These are phyloP conservation scores for Sigmodon hispidus DNA, from an alignment of 2,113 vertebrate species.

Conservation along the genomic window DNA sequence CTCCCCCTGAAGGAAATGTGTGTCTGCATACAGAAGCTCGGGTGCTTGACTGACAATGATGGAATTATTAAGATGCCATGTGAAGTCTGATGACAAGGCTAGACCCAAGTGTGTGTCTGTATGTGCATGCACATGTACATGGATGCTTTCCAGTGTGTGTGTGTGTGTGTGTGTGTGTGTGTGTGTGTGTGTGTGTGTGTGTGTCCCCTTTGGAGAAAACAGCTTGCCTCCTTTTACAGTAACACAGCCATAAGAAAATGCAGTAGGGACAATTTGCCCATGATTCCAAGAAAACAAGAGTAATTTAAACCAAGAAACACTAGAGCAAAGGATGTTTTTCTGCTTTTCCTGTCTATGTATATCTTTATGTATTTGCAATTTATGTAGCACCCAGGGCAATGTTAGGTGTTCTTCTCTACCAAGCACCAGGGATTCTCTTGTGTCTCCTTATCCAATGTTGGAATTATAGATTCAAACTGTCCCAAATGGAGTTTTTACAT, in stretches of 20 bases:
- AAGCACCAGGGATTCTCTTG: no score
- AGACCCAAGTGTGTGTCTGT: not conserved
- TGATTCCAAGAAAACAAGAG: slow-evolving; percentile 16
- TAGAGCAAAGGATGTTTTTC: slow-evolving; percentile 42
- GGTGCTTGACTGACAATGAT: slow-evolving; percentile 30
- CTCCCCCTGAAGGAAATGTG: not conserved
- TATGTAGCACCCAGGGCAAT: not conserved
- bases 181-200: not conserved
- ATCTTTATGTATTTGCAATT: not conserved
- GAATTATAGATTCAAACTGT: not conserved
- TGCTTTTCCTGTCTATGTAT: not conserved
- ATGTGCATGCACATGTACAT: no score
- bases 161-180: not conserved
- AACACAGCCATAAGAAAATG: slow-evolving; percentile 54
- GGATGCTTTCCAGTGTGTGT: no score
- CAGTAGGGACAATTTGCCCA: slow-evolving; percentile 46
- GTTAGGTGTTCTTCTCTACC: not conserved
- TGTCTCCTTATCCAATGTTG: not conserved
- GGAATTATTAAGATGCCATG: not conserved
- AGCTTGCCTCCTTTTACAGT: slow-evolving; percentile 29
- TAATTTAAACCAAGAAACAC: slow-evolving; percentile 40
- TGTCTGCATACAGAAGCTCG: not conserved
- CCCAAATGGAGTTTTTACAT: not conserved
- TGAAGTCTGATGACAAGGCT: not conserved
- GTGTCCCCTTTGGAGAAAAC: not conserved